Percentiles rank a stretch among this genome's conserved stretches.
Conservation (phyloP, 2,797 vertebrate genomes). For the Clarias fuscus region DNA sequence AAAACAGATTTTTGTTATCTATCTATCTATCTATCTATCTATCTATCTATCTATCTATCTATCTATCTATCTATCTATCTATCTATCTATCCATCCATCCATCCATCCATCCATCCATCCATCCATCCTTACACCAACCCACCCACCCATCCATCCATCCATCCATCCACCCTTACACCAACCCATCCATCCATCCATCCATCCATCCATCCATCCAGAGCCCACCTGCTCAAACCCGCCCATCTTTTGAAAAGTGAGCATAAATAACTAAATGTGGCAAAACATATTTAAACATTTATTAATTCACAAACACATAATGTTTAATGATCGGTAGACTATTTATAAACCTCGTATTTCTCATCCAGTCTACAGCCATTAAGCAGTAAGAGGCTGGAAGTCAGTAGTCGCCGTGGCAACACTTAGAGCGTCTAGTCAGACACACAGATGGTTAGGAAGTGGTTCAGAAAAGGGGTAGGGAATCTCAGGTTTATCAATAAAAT, state of each 20-base stretch:
- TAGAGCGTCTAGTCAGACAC: not conserved
- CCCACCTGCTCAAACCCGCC: too few species aligned
- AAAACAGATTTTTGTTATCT: constrained; percentile 57
- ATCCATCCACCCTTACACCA: too few species aligned
- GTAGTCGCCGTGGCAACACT: constrained; percentile 7
- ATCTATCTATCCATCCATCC: too few species aligned
- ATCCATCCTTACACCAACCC: too few species aligned
- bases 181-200: too few species aligned
- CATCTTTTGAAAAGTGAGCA: not conserved
- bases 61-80: not conserved
- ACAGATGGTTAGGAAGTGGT: not conserved
- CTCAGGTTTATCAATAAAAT: constrained; percentile 1
- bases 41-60: not conserved
- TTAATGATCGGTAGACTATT: not conserved
- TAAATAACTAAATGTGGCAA: not conserved
- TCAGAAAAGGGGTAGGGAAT: not conserved
- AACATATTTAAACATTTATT: not conserved
- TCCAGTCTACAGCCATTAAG: not conserved
- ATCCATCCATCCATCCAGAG: too few species aligned
- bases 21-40: too few species aligned
- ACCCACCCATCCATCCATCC: too few species aligned
- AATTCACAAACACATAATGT: not conserved
- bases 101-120: too few species aligned
- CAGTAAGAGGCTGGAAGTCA: not conserved
- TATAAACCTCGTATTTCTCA: not conserved